Percentiles rank a stretch among this genome's conserved stretches.
These are phyloP conservation scores for Sinodicranocentrus sp. DNA, from an alignment of 2,888 invertebrate species.

Conservation along the genomic window DNA sequence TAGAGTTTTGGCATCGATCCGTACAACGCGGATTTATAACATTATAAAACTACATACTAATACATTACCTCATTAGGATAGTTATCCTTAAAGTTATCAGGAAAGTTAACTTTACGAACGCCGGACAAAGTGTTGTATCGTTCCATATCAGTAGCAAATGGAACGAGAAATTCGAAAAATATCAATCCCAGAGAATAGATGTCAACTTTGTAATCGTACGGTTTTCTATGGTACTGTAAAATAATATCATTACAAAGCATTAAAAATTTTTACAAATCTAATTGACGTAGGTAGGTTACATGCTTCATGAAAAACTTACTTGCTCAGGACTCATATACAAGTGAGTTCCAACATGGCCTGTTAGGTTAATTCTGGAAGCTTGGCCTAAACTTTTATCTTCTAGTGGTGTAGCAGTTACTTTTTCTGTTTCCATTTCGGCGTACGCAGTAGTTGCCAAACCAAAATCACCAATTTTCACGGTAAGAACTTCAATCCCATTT, in stretches of 20 bases:
- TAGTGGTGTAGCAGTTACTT: slow-evolving; percentile 22
- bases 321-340: slow-evolving; percentile 99
- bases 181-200: slow-evolving; percentile 97
- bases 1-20: too few species aligned
- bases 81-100: slow-evolving; percentile 83
- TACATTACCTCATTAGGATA: slow-evolving; percentile 86
- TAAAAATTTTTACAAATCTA: too few species aligned
- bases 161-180: slow-evolving; percentile 93
- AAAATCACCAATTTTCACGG: slow-evolving; percentile 95
- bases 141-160: slow-evolving; percentile 95
- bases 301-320: slow-evolving; percentile 78
- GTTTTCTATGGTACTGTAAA: slow-evolving; percentile 82
- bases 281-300: too few species aligned
- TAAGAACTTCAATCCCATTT: slow-evolving; percentile 57
- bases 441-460: slow-evolving; percentile 96
- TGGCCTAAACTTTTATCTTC: slow-evolving; percentile 77
- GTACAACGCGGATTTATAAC: too few species aligned
- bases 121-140: slow-evolving; percentile 84
- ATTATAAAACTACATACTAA: too few species aligned
- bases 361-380: slow-evolving; percentile 76
- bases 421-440: slow-evolving; percentile 79
- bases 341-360: slow-evolving; percentile 89
- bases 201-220: slow-evolving; percentile 94
- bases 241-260: too few species aligned
- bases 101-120: slow-evolving; percentile 85